These are phyloP conservation scores for Syrrhaptes paradoxus DNA, from an alignment of 2,113 vertebrate species.

Conservation along the genomic window DNA sequence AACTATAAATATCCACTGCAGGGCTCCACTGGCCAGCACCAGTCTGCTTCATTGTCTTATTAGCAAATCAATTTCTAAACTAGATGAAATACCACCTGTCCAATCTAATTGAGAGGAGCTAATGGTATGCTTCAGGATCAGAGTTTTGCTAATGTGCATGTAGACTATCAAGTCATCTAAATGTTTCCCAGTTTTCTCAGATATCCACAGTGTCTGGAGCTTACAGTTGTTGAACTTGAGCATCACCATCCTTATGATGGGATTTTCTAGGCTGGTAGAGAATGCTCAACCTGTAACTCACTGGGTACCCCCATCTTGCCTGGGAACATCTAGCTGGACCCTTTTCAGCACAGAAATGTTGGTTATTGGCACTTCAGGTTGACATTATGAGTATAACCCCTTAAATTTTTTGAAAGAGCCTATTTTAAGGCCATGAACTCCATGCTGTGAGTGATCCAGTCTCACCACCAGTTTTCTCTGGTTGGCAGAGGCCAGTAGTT, in stretches of 20 bases:
- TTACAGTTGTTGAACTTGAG: not conserved
- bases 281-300: not conserved
- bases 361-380: not conserved
- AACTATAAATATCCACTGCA: not conserved
- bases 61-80: not conserved
- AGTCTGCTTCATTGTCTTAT: not conserved
- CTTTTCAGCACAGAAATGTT: not conserved
- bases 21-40: not conserved
- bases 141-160: not conserved
- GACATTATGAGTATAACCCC: not conserved
- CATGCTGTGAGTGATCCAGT: not conserved
- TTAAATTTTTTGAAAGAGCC: not conserved
- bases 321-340: not conserved
- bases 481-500: not conserved
- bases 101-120: not conserved
- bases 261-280: not conserved
- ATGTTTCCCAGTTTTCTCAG: not conserved
- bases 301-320: not conserved
- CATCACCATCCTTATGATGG: not conserved
- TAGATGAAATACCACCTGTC: not conserved
- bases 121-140: not conserved
- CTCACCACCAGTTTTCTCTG: not conserved
- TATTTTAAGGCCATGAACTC: not conserved
- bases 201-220: not conserved
- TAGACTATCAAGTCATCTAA: not conserved